Percentiles rank a stretch among this genome's conserved stretches.
These are phyloP conservation scores for Caenorhabditis plicata DNA, from an alignment of 2,888 invertebrate species.

Conservation along the genomic window DNA sequence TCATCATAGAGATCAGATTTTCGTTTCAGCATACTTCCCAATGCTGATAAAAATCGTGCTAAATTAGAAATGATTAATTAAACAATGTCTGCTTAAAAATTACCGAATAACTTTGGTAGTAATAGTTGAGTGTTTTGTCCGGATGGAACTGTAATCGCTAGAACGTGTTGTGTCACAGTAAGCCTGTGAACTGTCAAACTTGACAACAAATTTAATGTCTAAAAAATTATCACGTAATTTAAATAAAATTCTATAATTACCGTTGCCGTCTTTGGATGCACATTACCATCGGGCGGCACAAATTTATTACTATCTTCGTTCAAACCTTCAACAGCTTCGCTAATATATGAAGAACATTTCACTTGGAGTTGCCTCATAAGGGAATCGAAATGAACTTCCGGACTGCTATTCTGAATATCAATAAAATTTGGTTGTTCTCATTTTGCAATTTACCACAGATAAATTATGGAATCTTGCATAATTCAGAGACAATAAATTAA, in stretches of 20 bases:
- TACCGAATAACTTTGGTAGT: slow-evolving; percentile 48
- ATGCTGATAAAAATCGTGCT: slow-evolving; percentile 43
- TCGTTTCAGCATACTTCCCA: slow-evolving; percentile 35
- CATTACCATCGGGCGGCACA: slow-evolving; percentile 94
- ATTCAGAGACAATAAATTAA: slow-evolving; percentile 41
- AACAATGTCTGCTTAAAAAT: neutral
- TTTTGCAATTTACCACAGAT: slow-evolving; percentile 28
- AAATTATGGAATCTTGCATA: slow-evolving; percentile 42
- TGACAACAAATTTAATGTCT: slow-evolving; percentile 49
- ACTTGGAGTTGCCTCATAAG: slow-evolving; percentile 40
- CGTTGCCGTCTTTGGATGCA: slow-evolving; percentile 91
- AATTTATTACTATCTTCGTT: slow-evolving; percentile 69
- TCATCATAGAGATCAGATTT: slow-evolving; percentile 45
- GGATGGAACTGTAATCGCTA: slow-evolving; percentile 38
- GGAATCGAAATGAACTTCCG: slow-evolving; percentile 36
- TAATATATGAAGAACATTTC: slow-evolving; percentile 33
- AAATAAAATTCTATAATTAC: slow-evolving; percentile 68
- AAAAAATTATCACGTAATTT: slow-evolving; percentile 1
- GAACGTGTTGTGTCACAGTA: slow-evolving; percentile 42
- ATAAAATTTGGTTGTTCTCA: neutral
- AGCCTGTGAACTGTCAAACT: slow-evolving; percentile 42
- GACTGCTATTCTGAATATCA: slow-evolving; percentile 35
- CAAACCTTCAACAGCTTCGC: slow-evolving; percentile 37
- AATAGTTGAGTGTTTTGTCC: slow-evolving; percentile 37
- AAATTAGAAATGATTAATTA: slow-evolving; percentile 4